These are phyloP conservation scores for Chironomus tentans DNA, from an alignment of 2,888 invertebrate species.

Conservation along the genomic window DNA sequence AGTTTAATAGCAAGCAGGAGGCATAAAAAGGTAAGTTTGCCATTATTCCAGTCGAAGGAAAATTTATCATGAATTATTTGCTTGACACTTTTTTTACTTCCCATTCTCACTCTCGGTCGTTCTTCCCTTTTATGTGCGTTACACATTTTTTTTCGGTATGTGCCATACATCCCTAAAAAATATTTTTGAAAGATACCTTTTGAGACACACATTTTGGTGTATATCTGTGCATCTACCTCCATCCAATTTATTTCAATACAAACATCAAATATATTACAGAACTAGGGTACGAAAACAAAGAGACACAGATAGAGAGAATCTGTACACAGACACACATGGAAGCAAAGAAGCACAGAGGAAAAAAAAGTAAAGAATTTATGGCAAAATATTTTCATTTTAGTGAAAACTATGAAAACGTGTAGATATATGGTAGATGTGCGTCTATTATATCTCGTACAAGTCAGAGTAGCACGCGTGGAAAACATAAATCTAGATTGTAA, in stretches of 20 bases:
- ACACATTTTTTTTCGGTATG: not conserved
- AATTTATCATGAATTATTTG: not conserved
- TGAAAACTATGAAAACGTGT: not conserved
- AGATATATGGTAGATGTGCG: not conserved
- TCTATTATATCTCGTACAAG: not conserved
- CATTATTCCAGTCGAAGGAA: not conserved
- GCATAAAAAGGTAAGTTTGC: not conserved
- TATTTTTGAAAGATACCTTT: not conserved
- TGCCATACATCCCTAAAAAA: not conserved
- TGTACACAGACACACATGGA: not conserved
- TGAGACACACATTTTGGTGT: not conserved
- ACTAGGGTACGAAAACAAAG: not conserved
- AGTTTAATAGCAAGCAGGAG: not conserved
- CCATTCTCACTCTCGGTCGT: too few species aligned
- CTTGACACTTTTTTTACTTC: not conserved
- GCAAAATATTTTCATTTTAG: conserved; percentile 3
- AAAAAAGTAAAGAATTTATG: not conserved
- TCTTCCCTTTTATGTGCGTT: not conserved
- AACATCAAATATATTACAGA: not conserved
- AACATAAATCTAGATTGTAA: conserved; percentile 6
- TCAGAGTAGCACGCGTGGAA: not conserved
- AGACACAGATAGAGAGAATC: too few species aligned
- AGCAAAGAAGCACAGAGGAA: not conserved
- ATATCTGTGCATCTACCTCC: not conserved
- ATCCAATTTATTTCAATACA: not conserved